Percentiles rank a stretch among this genome's conserved stretches.
These are phyloP conservation scores for Norana najaformis DNA, from an alignment of 2,888 invertebrate species.

Conservation along the genomic window DNA sequence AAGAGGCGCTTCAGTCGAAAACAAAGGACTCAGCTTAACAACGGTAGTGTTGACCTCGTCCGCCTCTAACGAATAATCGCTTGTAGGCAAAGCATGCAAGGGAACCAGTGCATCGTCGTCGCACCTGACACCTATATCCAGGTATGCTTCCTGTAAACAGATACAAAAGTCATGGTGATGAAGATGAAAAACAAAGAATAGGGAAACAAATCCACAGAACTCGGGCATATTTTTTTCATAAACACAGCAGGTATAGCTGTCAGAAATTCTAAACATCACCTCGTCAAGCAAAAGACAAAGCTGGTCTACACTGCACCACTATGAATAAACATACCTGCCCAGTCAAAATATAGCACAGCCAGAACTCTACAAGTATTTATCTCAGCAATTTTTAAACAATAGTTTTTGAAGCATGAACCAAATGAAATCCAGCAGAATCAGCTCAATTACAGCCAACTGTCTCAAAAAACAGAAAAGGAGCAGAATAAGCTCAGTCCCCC, in stretches of 20 bases:
- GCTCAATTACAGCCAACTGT: background rate
- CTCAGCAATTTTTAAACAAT: background rate
- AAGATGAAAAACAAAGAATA: background rate
- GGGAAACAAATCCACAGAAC: background rate
- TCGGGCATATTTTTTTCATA: background rate
- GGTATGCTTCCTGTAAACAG: conserved; percentile 77
- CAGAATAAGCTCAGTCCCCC: background rate
- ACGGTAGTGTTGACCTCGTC: conserved; percentile 87
- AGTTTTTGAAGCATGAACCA: background rate
- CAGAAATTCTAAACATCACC: no score
- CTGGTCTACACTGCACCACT: background rate
- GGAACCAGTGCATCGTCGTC: conserved; percentile 86
- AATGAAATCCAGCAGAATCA: background rate
- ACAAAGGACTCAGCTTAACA: conserved; percentile 86
- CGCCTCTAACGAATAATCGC: conserved; percentile 85
- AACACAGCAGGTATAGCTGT: background rate
- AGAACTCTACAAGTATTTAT: background rate
- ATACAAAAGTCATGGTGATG: background rate
- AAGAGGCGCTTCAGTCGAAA: conserved; percentile 72
- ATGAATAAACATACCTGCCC: background rate
- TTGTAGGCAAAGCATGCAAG: conserved; percentile 79
- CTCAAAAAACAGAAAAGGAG: background rate
- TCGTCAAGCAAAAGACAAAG: background rate
- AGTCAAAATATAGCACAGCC: background rate
- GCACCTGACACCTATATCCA: conserved; percentile 89